Base-by-base conservation (phyloP, 2,797 vertebrate species). In the Falco peregrinus region DNA sequence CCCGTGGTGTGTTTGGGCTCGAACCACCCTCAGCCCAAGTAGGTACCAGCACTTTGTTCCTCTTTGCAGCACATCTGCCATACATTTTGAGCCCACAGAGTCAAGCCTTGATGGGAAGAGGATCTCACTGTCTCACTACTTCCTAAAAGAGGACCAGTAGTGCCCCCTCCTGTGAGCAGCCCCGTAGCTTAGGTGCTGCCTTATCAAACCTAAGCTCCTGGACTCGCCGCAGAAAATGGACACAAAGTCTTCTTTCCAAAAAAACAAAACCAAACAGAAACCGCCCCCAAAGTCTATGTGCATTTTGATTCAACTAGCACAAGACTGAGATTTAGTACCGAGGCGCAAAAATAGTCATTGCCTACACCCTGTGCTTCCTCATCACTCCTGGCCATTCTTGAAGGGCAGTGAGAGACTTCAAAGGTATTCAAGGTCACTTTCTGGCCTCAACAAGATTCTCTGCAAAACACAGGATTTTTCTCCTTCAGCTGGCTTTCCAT, bases 391-490 rank as follows among this genome's bases (percentile, higher is more conserved):
- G 22, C 39, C 39, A 2, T n/a, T 73, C 63, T n/a, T 53, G 20
- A 84, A 90, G 8, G 4, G 45, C 60, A 69, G 19, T 68, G 39
- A 71, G 61, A 63, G 71, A 37, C 29, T 77, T 77, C 53, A 77
- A 35, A 89, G 65, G 11, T 21, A 39, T 69, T 75, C 69, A 91
- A 86, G 89, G 87, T 79, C 77, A n/a, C 50, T n/a, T 75, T 45
- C 79, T n/a, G 29, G 57, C 59, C 94, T 78, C 56, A 68, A 76
- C n/a, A 6, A 56, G 11, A 43, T 84, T 81, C 65, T 86, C 76
- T 84, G 68, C 73, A 78, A 86, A 91, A 78, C 18, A 86, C 17
- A 56, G 18, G 33, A 35, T 88, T 79, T 85, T 85, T 63, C 67
- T 86, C 35, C 59, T 90, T 86, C 73, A 67, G 17, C 33, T 63